Evolutionary conservation across 2,888 invertebrate species (phyloP), one percentile per base, ranked within the genome.

Genomic region (Margaritifera margaritifera): DNA sequence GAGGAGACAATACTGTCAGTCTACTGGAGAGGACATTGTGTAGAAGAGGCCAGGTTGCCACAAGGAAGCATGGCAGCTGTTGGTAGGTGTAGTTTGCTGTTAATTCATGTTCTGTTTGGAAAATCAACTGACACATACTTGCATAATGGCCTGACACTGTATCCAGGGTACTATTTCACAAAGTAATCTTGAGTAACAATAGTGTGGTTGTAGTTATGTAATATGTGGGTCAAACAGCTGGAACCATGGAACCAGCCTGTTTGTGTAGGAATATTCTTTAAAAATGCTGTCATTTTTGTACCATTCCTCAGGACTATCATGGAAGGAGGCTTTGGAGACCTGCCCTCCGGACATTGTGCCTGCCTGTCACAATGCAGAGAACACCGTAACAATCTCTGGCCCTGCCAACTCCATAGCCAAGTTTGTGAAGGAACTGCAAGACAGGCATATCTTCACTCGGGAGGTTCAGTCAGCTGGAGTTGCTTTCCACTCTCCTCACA

Each of bases 301-400:
- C 25, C 24, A 31, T 24, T 51, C 53, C 71, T 8, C 64, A 88
- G 89, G 89, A 59, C 66, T 90, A 69, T 87, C 89, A 3, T 90
- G 90, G 90, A 80, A 86, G 57, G 88, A 89, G 64, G 87, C 88
- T n/a, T 80, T 80, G 52, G 70, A 73, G 19, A 78, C 83, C 64
- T 90, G 89, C 68, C 89, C 90, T 1, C 73, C 76, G 53, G 87
- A 86, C 24, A 86, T 89, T 6, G 85, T 88, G 2, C 87, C 89
- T 6, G 89, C 97, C 63, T 99, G 99, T 89, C 97, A 99, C 91
- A 99, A 99, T 91, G 94, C 97, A 71, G 92, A 91, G 74, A 97
- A 99, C 89, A 97, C 95, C 82, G 97, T 98, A 15, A 97, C 98
- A n/a, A 92, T 99, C 77, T 98, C 98, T 6, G 99, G 98, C 0